Conservation (phyloP, 2,113 vertebrate genomes). For the Eulacestoma nigropectus region DNA sequence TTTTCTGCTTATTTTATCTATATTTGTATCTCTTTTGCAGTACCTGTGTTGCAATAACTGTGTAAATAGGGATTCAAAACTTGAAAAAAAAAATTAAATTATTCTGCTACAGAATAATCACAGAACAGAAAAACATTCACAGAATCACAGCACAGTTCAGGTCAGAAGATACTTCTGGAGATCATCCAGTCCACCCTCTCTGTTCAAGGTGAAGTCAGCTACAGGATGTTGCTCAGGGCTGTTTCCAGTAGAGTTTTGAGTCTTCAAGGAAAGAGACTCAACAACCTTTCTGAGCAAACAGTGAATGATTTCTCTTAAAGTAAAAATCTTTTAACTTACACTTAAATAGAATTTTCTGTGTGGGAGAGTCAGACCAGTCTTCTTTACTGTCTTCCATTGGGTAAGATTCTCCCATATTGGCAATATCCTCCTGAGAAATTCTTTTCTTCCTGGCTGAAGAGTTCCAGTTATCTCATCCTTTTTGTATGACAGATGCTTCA, state of each 20-base stretch:
- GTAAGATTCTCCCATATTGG: background rate
- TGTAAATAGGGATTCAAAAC: background rate
- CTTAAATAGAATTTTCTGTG: background rate
- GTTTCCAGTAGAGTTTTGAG: background rate
- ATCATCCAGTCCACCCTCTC: background rate
- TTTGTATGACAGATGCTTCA: background rate
- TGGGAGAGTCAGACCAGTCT: background rate
- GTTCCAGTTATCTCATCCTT: background rate
- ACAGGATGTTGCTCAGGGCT: background rate
- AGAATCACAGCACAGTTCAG: background rate
- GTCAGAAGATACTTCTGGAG: background rate
- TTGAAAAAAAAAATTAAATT: background rate
- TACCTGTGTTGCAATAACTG: background rate
- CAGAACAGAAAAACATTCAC: background rate
- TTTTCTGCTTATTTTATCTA: background rate
- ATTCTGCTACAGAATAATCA: background rate
- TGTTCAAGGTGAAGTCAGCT: background rate
- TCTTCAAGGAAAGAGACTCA: background rate
- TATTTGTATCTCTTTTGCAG: background rate
- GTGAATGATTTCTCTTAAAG: background rate
- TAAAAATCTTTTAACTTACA: background rate
- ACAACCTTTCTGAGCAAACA: background rate
- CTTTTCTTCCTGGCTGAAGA: too few relatives aligned
- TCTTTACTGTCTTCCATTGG: background rate
- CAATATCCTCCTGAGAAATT: background rate